A percentile compares a stretch with the other conserved stretches of the same genome.
phyloP scores from a whole-genome alignment of 2,113 vertebrate species.

The Machaerirhynchus nigripectus region DNA sequence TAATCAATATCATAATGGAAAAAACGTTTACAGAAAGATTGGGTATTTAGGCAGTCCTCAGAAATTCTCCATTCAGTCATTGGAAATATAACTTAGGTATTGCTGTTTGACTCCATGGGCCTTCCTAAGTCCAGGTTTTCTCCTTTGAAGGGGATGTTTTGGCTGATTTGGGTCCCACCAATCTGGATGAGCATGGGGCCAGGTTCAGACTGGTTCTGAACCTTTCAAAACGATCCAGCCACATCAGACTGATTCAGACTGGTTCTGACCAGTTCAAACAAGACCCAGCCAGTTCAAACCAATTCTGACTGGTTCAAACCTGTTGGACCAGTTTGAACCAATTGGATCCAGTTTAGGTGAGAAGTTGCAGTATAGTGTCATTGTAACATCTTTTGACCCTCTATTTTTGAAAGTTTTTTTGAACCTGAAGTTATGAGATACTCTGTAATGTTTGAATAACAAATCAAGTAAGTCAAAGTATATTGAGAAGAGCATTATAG shows the following conservation, averaged over 20 bases:
- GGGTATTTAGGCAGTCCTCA: background rate
- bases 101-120: background rate
- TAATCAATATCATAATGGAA: background rate
- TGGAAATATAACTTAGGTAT: background rate
- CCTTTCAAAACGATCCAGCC: accelerated
- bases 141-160: background rate
- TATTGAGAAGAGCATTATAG: background rate
- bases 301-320: background rate
- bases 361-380: background rate
- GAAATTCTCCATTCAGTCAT: background rate
- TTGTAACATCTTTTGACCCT: background rate
- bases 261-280: background rate
- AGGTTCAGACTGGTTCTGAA: accelerated
- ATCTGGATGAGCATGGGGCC: background rate
- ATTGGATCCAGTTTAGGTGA: background rate
- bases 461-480: background rate
- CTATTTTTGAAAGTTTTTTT: background rate
- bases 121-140: background rate
- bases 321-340: background rate
- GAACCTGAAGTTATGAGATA: background rate
- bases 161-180: background rate
- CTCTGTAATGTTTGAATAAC: background rate
- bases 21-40: background rate
- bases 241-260: accelerated
- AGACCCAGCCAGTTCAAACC: background rate